Conservation (phyloP, 1,140 invertebrate species). For the Rhagoletis zephyria region DNA sequence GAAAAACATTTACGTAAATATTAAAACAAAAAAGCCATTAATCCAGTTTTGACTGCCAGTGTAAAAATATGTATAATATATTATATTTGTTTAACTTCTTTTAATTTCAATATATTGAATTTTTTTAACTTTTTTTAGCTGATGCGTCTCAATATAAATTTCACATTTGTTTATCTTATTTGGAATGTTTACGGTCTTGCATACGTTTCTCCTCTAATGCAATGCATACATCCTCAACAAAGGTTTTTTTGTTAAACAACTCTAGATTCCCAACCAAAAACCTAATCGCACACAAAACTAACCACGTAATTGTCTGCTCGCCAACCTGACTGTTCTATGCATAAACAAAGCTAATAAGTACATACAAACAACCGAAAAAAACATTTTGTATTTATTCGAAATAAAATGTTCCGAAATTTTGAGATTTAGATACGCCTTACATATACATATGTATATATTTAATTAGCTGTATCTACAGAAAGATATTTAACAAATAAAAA, state of each 20-base stretch:
- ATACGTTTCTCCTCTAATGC: slow-evolving; percentile 1
- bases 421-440: slow-evolving; percentile 1
- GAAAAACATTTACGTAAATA: too few relatives aligned
- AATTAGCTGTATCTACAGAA: too few relatives aligned
- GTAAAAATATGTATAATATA: too few relatives aligned
- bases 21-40: too few relatives aligned
- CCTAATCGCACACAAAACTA: neutral
- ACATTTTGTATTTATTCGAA: neutral
- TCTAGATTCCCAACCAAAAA: neutral
- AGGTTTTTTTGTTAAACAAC: neutral
- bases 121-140: neutral
- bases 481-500: too few relatives aligned
- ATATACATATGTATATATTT: too few relatives aligned
- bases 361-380: neutral
- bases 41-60: too few relatives aligned
- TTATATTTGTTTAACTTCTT: too few relatives aligned
- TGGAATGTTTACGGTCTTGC: slow-evolving; percentile 46
- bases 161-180: slow-evolving; percentile 21
- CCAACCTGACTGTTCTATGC: neutral
- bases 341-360: neutral
- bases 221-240: neutral
- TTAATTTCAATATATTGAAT: too few relatives aligned
- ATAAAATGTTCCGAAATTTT: neutral
- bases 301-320: slow-evolving; percentile 5
- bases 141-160: neutral